Evolutionary conservation across 2,113 vertebrate genomes (phyloP), one percentile per base, ranked within the genome.

Genomic region (Hemiscyllium ocellatum): DNA sequence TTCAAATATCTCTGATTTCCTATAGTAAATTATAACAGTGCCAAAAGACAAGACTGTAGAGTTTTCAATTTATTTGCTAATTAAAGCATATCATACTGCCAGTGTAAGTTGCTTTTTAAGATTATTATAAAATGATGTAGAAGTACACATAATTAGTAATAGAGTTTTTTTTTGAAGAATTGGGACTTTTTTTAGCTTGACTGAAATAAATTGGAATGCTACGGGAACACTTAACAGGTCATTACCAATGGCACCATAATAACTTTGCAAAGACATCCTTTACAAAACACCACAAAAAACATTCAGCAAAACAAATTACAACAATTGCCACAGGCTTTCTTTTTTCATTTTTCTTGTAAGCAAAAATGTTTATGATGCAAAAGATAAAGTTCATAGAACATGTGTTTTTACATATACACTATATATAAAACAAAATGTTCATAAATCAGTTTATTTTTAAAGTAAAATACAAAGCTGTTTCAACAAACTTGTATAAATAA

Each of bases 1-100:
- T 52, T n/a, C 52, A 90, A 52, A 61, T 90, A 90, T 26, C 61
- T 42, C 66, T 37, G 47, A 26, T 29, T 70, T 69, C n/a, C 24
- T 50, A 37, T 4, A 8, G 65, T 50, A 47, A 94, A 94, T 13
- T 70, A 42, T 69, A 29, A 33, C 24, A 52, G 22, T 94, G 37
- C 91, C 91, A 47, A 24, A 69, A 68, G 91, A 70, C 42, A 93
- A 93, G 33, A 5, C 24, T 19, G 29, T 70, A 26, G 47, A 26
- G 33, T 22, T 94, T 94, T 69, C 15, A 70, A 94, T 70, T 47
- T 94, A 47, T 95, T 72, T 95, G 68, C 94, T 72, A 52, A 95
- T 52, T 95, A 52, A 15, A 95, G 94, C 26, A 50, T 72, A 72
- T 70, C 24, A 33, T 90, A 15, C 24, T 89, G 29, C 33, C 37